Evolutionary conservation across 2,113 vertebrate genomes (phyloP).

Genomic region (Crotophaga sulcirostris): DNA sequence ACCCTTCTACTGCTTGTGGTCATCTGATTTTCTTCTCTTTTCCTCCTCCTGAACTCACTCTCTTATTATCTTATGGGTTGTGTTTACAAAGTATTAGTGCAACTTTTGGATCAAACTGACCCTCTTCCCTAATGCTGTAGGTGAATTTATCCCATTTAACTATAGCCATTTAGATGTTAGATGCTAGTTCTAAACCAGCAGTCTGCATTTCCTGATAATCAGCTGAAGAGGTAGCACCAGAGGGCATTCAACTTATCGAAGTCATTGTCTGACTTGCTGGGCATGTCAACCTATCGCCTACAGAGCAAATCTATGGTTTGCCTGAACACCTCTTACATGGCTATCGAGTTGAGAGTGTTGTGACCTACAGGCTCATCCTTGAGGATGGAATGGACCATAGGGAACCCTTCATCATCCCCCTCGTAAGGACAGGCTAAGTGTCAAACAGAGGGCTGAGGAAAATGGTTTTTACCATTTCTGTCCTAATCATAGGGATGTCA

Average conservation of each 20-base stretch:
- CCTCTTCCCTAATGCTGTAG: neutral
- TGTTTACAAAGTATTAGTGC: neutral
- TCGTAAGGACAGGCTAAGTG: rapidly evolving
- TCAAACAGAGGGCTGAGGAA: neutral
- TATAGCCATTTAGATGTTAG: neutral
- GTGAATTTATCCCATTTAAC: neutral
- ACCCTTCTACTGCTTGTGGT: neutral
- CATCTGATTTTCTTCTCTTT: neutral
- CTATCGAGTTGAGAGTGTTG: neutral
- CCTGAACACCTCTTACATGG: rapidly evolving
- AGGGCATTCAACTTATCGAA: neutral
- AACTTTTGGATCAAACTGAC: neutral
- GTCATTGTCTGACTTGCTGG: neutral
- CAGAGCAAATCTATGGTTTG: neutral
- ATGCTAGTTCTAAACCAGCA: neutral
- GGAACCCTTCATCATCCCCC: neutral
- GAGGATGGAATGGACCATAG: rapidly evolving
- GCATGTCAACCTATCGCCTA: neutral
- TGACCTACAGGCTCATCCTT: neutral
- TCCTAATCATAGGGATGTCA: neutral
- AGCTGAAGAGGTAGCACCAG: neutral
- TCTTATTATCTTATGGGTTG: neutral
- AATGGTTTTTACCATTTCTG: neutral
- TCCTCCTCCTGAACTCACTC: neutral
- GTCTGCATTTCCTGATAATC: neutral